These are phyloP conservation scores for Corella eumyota DNA, from an alignment of 23 tunicate genomes.

Conservation along the genomic window DNA sequence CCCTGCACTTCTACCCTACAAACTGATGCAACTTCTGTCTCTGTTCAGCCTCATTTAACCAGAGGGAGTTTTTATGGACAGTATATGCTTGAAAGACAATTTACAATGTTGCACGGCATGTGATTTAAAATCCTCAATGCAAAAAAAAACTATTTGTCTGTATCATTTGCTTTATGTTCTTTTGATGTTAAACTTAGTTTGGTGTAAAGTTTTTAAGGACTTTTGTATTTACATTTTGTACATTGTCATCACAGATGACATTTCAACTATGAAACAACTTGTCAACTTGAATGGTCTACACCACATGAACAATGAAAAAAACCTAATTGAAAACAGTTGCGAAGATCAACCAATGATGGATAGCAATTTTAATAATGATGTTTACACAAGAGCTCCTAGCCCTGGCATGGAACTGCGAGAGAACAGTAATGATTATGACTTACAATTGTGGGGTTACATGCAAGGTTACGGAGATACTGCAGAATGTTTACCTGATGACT, in stretches of 20 bases:
- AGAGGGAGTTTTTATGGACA: constrained; percentile 33
- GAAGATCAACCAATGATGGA: too few relatives aligned
- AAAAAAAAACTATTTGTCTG: too few relatives aligned
- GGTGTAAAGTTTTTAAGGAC: too few relatives aligned
- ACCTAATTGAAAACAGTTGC: too few relatives aligned
- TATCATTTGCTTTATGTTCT: too few relatives aligned
- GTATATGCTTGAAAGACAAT: constrained; percentile 39
- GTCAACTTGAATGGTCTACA: too few relatives aligned
- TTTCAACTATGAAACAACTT: too few relatives aligned
- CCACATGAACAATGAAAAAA: too few relatives aligned
- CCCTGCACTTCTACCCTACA: not conserved
- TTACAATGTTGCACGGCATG: constrained; percentile 31
- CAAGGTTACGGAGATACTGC: constrained; percentile 92
- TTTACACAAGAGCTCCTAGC: constrained; percentile 47
- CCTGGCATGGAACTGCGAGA: constrained; percentile 78
- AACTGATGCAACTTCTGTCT: not conserved
- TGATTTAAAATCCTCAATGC: too few relatives aligned
- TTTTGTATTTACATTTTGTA: too few relatives aligned
- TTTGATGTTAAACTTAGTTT: too few relatives aligned
- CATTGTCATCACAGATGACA: too few relatives aligned
- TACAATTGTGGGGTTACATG: constrained; percentile 63
- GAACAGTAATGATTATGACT: constrained; percentile 13
- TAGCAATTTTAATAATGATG: constrained; percentile 16
- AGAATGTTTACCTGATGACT: constrained; percentile 41
- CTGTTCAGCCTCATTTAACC: not conserved